These are phyloP conservation scores for Arctopsyche grandis DNA, from an alignment of 1,140 invertebrate genomes.

Conservation along the genomic window DNA sequence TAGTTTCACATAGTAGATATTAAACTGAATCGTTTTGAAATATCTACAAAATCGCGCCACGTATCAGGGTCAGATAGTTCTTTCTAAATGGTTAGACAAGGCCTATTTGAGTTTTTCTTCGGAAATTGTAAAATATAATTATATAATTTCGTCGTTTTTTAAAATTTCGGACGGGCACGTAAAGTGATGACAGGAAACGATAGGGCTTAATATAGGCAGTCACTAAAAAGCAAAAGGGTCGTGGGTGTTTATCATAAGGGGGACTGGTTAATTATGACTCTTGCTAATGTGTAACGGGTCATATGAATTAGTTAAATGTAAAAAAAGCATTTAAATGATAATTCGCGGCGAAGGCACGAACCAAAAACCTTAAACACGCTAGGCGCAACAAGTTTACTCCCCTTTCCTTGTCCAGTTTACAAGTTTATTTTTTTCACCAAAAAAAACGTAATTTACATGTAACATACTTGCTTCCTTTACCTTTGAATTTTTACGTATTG, in stretches of 20 bases:
- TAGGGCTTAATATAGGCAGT: not conserved
- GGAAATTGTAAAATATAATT: not conserved
- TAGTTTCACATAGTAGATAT: no score
- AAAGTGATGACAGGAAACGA: not conserved
- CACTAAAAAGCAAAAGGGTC: not conserved
- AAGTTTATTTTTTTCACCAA: no score
- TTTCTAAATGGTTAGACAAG: no score
- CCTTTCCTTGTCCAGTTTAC: not conserved
- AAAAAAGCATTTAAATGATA: conserved; percentile 38
- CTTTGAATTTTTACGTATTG: no score
- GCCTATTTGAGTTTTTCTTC: no score
- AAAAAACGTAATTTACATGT: no score
- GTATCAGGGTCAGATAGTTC: no score
- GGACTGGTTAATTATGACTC: conserved; percentile 35
- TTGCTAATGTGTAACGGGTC: conserved; percentile 39
- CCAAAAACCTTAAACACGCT: conserved; percentile 29
- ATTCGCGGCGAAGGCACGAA: conserved; percentile 25
- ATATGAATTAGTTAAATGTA: conserved; percentile 38
- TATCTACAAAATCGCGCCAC: no score
- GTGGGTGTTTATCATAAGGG: conserved; percentile 7
- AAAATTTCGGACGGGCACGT: not conserved
- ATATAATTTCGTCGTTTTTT: not conserved
- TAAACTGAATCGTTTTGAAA: no score
- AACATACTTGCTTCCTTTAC: no score
- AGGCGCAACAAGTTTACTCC: conserved; percentile 24